Percentiles rank a stretch among this genome's conserved stretches.
phyloP scores from a whole-genome alignment of 2,113 vertebrate species.

The Sapayoa aenigma region DNA sequence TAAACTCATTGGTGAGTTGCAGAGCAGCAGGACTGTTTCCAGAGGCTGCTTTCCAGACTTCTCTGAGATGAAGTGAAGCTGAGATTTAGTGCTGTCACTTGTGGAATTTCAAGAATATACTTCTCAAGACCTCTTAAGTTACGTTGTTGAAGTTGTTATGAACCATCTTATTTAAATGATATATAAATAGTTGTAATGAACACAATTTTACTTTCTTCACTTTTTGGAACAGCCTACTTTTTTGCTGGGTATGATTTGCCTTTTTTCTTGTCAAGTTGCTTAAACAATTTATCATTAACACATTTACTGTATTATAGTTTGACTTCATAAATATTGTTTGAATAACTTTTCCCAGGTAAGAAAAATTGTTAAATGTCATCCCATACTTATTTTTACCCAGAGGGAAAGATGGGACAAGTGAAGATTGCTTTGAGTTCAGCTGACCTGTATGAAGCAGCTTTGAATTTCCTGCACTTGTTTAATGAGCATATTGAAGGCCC shows the following conservation, averaged over 20 bases:
- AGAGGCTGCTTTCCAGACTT: constrained; percentile 31
- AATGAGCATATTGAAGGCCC: not conserved
- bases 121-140: not conserved
- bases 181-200: not conserved
- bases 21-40: not conserved
- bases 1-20: not conserved
- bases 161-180: not conserved
- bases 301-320: not conserved
- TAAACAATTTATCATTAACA: not conserved
- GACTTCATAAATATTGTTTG: not conserved
- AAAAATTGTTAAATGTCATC: not conserved
- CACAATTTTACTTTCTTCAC: not conserved
- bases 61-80: not conserved
- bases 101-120: not conserved
- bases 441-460: not conserved
- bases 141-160: not conserved
- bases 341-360: not conserved
- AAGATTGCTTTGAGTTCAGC: not conserved
- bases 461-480: not conserved
- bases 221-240: not conserved
- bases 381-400: not conserved
- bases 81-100: not conserved
- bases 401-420: not conserved
- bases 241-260: not conserved
- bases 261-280: not conserved